Evolutionary conservation across 2,797 vertebrate species (phyloP).

Genomic region (Garrulus glandarius): DNA sequence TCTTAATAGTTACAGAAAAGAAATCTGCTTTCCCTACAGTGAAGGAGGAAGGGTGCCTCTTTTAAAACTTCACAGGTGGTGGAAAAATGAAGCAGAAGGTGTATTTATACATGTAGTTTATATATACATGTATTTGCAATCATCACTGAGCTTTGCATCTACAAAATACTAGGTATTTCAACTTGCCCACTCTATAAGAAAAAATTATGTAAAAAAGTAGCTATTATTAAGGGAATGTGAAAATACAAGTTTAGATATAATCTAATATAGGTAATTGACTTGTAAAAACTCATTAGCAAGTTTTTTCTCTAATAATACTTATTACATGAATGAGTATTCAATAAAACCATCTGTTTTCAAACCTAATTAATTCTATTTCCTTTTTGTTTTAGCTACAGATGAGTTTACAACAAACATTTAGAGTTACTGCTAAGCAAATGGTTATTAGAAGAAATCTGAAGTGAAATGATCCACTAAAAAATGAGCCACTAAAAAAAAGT

Average conservation of each 20-base stretch:
- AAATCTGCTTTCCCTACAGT: neutral
- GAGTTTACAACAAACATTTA: neutral
- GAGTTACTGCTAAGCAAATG: neutral
- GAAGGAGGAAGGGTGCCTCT: neutral
- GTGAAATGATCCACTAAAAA: neutral
- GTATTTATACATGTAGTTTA: neutral
- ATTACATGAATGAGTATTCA: neutral
- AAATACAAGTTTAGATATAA: neutral
- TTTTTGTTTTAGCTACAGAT: neutral
- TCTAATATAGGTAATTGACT: neutral
- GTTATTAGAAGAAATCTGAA: neutral
- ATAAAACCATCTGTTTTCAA: neutral
- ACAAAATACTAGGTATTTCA: neutral
- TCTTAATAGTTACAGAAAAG: neutral
- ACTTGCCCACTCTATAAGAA: rapidly evolving
- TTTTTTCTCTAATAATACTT: neutral
- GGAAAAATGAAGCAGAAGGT: neutral
- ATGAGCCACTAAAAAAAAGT: neutral
- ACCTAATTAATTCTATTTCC: neutral
- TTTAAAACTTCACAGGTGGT: neutral
- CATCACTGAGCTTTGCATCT: neutral
- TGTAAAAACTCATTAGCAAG: neutral
- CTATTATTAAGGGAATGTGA: neutral
- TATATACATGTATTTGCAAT: neutral
- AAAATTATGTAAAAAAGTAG: neutral